Conservation (phyloP, 2,888 invertebrate genomes). For the Aphelenchoides bicaudatus region DNA sequence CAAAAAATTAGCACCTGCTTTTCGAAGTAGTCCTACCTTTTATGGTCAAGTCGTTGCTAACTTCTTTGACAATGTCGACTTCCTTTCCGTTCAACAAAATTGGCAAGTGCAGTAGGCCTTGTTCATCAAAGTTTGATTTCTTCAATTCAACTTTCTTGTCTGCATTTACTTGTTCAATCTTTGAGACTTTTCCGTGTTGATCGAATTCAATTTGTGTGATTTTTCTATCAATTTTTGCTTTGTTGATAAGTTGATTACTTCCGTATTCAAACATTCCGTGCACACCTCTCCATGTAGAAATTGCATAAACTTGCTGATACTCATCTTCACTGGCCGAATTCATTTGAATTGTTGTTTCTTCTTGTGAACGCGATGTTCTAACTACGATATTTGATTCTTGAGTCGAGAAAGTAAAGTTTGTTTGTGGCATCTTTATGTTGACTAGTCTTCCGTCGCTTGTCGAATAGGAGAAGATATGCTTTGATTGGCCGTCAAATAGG, state of each 20-base stretch:
- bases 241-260: conserved; percentile 1
- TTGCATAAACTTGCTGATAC: background rate
- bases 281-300: background rate
- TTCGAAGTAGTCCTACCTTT: too few relatives aligned
- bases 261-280: background rate
- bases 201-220: too few relatives aligned
- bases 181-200: too few relatives aligned
- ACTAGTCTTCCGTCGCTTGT: conserved; percentile 8
- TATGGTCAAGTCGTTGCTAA: too few relatives aligned
- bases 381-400: background rate
- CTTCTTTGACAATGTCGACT: too few relatives aligned
- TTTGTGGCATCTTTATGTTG: background rate
- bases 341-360: background rate
- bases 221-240: too few relatives aligned
- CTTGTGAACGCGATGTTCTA: background rate
- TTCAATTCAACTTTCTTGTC: too few relatives aligned
- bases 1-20: too few relatives aligned
- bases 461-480: conserved; percentile 18
- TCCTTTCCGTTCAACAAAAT: too few relatives aligned
- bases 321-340: conserved; percentile 1
- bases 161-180: too few relatives aligned
- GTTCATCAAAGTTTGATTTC: too few relatives aligned
- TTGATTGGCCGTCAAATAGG: conserved; percentile 17
- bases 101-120: too few relatives aligned
- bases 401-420: conserved; percentile 8